These are phyloP conservation scores for Stegodyphus mimosarum DNA, from an alignment of 1,140 invertebrate species.

Conservation along the genomic window DNA sequence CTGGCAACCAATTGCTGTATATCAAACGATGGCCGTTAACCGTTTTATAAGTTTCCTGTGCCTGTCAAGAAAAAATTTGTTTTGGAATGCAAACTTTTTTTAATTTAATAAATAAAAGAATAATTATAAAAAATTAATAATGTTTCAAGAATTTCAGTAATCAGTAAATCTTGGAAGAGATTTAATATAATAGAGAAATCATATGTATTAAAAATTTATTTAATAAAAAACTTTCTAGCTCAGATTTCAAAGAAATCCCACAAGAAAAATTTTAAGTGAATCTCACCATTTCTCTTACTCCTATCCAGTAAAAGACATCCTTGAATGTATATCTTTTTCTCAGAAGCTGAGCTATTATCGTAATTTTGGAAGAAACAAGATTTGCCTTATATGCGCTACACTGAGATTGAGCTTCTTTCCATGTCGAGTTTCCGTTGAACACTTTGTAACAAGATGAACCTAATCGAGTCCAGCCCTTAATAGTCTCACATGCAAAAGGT, in stretches of 20 bases:
- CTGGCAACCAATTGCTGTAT: background rate
- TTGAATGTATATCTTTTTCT: background rate
- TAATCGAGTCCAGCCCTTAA: background rate
- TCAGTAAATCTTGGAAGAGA: too few relatives aligned
- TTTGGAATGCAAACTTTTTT: too few relatives aligned
- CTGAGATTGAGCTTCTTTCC: slow-evolving; percentile 6
- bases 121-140: too few relatives aligned
- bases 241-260: too few relatives aligned
- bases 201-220: too few relatives aligned
- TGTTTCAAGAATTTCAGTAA: too few relatives aligned
- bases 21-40: background rate
- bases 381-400: background rate
- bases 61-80: background rate
- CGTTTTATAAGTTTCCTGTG: background rate
- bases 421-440: background rate
- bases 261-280: background rate
- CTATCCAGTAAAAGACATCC: slow-evolving; percentile 16
- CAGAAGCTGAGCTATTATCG: background rate
- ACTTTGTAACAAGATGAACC: slow-evolving; percentile 6
- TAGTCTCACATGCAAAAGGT: slow-evolving; percentile 6
- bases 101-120: too few relatives aligned
- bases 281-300: slow-evolving; percentile 20
- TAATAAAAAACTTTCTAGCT: too few relatives aligned
- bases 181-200: too few relatives aligned
- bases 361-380: slow-evolving; percentile 7